These are phyloP conservation scores for Caenorhabditis sp. DNA, from an alignment of 2,888 invertebrate species.

Conservation along the genomic window DNA sequence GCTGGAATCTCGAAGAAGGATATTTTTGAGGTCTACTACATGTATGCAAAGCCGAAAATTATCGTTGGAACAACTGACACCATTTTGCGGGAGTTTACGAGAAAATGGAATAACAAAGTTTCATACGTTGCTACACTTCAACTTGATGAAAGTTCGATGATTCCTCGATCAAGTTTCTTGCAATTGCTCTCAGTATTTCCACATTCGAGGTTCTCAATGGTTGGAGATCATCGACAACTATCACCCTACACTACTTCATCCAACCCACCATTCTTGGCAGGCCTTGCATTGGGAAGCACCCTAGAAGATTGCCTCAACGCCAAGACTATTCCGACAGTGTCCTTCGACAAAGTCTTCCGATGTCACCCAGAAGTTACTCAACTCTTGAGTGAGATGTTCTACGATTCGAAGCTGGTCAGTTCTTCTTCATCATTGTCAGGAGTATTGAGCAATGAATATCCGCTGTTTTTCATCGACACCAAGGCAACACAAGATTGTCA, in stretches of 20 bases:
- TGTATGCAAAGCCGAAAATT: background rate
- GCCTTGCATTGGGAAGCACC: background rate
- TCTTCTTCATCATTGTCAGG: too few species aligned
- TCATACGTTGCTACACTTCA: background rate
- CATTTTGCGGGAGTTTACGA: background rate
- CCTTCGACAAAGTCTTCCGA: background rate
- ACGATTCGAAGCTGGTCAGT: background rate
- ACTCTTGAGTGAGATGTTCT: background rate
- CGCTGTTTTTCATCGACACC: background rate
- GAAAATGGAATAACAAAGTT: background rate
- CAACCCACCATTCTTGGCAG: background rate
- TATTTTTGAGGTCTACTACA: too few species aligned
- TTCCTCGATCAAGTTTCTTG: background rate
- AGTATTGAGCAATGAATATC: slow-evolving; percentile 2
- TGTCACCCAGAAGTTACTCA: background rate
- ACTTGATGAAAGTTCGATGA: background rate
- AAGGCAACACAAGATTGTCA: background rate
- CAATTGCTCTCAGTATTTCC: background rate
- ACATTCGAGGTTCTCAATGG: background rate
- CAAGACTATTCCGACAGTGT: background rate
- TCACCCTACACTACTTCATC: background rate
- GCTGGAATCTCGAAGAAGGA: too few species aligned
- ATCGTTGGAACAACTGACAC: background rate
- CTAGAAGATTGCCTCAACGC: background rate
- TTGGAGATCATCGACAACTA: background rate